Base-by-base conservation (phyloP, 1,140 invertebrate species). In the Zaprionus lachaisei region DNA sequence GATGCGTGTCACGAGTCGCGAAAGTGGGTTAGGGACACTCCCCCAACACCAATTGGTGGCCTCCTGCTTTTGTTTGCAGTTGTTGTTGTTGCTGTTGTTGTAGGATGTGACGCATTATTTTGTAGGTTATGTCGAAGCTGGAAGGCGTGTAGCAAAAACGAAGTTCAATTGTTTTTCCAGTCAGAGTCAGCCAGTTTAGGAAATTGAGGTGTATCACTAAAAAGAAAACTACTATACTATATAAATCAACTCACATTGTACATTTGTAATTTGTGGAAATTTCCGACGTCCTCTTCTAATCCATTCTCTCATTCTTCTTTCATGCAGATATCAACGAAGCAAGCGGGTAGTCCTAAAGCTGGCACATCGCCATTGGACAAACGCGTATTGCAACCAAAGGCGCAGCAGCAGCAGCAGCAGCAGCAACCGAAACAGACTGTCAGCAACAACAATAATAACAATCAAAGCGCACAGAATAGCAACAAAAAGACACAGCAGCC, bases 361-460 rank as follows among this genome's bases (percentile, higher is more conserved):
- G 73, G 78, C 72, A 83, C 84, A 34, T 89, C 86, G 56, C 92
- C 91, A 79, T 87, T 89, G 72, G 93, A 93, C 72, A 94, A 94
- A 82, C 89, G 93, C 70, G 92, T 93, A 58, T 82, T 93, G 68
- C 93, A 94, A 77, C 92, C 93, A 54, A 93, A 93, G 80, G 81
- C 93, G 78, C 92, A 91, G 56, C 80, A 84, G 38, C 83, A 93
- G 76, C 89, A 92, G 20, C 92, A 93, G 72, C 92, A 93, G 78
- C 92, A 47, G 41, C 41, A 81, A 70, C 56, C 79, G 12, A 77
- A 81, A 63, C 62, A 78, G 62, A 72, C 84, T 28, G 64, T 56
- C 56, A 67, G 80, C 70, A 71, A 47, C 38, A 75, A 47, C 63
- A 76, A 26, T 24, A 81, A 74, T 62, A 77, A 55, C 51, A 85